Conservation (phyloP, 2,797 vertebrate species). For the Margarornis squamiger region DNA sequence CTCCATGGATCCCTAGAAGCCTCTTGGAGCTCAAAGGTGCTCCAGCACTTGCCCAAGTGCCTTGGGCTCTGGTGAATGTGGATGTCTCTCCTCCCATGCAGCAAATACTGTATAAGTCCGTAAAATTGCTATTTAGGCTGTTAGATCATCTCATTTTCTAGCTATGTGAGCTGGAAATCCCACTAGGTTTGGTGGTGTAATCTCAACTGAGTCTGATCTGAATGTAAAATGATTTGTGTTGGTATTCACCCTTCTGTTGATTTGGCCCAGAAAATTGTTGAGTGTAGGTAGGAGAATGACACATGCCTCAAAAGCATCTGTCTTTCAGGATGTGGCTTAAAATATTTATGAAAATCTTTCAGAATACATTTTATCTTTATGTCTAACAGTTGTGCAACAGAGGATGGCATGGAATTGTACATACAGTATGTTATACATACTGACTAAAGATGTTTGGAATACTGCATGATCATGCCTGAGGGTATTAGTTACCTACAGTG, state of each 20-base stretch:
- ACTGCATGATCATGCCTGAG: constrained; percentile 41
- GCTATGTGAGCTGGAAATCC: neutral
- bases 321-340: neutral
- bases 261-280: neutral
- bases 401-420: constrained; percentile 14
- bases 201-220: neutral
- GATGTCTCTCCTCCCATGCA: neutral
- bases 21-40: neutral
- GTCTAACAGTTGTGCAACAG: neutral
- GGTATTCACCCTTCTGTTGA: neutral
- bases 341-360: neutral
- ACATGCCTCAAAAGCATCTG: neutral
- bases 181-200: neutral
- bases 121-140: neutral
- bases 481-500: constrained; percentile 45
- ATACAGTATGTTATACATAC: neutral
- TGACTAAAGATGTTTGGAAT: constrained; percentile 8
- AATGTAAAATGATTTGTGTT: neutral
- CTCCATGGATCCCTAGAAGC: neutral
- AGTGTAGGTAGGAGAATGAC: neutral
- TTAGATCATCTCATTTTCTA: neutral
- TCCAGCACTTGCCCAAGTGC: neutral
- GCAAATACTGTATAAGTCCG: neutral
- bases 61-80: neutral
- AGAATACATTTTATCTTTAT: neutral